Conservation (phyloP, 2,797 vertebrate species). For the Fistularia commersonii region DNA sequence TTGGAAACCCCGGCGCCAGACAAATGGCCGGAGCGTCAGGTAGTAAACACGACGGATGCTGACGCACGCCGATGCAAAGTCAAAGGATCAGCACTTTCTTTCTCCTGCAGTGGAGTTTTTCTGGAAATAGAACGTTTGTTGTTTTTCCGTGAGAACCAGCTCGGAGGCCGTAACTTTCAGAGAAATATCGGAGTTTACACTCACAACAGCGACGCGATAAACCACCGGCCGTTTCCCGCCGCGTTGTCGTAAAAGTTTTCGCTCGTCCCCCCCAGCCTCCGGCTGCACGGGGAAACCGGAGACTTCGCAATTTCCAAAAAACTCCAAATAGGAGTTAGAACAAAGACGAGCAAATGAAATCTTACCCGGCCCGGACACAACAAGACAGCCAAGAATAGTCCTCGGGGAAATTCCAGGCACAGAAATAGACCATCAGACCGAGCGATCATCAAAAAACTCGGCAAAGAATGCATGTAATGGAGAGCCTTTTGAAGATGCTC, state of each 20-base stretch:
- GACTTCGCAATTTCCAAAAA: constrained; percentile 11
- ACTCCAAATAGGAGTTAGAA: constrained; percentile 4
- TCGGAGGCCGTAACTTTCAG: constrained; percentile 19
- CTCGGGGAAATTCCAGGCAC: constrained; percentile 41
- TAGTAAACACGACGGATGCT: constrained; percentile 40
- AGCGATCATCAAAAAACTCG: constrained; percentile 6
- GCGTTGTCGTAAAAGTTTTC: too few relatives aligned
- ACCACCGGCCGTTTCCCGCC: constrained; percentile 3
- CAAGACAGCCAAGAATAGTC: constrained; percentile 21
- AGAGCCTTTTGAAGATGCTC: constrained; percentile 10
- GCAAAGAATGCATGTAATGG: constrained; percentile 9
- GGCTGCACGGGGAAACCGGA: constrained; percentile 2
- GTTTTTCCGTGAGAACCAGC: constrained; percentile 19
- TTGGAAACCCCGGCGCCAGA: too few relatives aligned
- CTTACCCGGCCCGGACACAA: constrained; percentile 13
- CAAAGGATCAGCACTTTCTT: constrained; percentile 41
- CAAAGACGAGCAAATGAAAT: constrained; percentile 27
- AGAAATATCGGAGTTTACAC: constrained; percentile 18
- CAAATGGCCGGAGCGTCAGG: constrained; percentile 13
- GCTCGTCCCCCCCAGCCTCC: too few relatives aligned
- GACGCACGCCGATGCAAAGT: constrained; percentile 29
- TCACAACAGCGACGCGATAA: constrained; percentile 13
- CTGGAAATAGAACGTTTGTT: constrained; percentile 51
- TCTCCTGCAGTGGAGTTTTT: constrained; percentile 33
- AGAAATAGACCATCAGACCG: constrained; percentile 35